Conservation (phyloP, 2,797 vertebrate species). For the Garrulus glandarius region DNA sequence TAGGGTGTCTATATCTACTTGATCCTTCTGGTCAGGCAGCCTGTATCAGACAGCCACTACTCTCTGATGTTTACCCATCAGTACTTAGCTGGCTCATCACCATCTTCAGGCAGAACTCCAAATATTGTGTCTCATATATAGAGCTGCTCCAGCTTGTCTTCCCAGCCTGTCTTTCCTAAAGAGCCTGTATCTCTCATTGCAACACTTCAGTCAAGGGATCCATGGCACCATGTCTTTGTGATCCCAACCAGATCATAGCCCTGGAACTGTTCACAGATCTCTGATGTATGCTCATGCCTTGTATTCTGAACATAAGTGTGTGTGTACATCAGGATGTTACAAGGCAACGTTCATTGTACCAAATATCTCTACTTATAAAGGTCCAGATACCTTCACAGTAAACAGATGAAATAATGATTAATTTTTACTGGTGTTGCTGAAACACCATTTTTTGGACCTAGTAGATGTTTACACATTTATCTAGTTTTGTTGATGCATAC, state of each 20-base stretch:
- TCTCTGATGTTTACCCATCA: neutral
- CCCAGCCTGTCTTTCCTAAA: neutral
- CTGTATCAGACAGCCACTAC: neutral
- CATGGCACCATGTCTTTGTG: neutral
- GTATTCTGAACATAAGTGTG: neutral
- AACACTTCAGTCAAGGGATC: neutral
- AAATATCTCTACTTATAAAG: neutral
- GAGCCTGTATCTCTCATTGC: neutral
- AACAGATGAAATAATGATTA: neutral
- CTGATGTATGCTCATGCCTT: neutral
- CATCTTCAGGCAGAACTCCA: neutral
- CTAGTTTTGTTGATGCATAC: neutral
- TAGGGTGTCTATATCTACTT: neutral
- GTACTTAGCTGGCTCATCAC: neutral
- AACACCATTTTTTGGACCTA: neutral
- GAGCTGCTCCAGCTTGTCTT: neutral
- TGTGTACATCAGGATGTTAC: rapidly evolving
- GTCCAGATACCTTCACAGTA: neutral
- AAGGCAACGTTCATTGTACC: neutral
- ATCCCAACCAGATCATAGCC: neutral
- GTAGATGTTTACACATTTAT: neutral
- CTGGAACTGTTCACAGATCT: neutral
- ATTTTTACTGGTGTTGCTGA: neutral
- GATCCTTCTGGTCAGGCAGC: neutral
- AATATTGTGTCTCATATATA: neutral